Conservation (phyloP, 2,888 invertebrate genomes). For the Trichacis sp. region DNA sequence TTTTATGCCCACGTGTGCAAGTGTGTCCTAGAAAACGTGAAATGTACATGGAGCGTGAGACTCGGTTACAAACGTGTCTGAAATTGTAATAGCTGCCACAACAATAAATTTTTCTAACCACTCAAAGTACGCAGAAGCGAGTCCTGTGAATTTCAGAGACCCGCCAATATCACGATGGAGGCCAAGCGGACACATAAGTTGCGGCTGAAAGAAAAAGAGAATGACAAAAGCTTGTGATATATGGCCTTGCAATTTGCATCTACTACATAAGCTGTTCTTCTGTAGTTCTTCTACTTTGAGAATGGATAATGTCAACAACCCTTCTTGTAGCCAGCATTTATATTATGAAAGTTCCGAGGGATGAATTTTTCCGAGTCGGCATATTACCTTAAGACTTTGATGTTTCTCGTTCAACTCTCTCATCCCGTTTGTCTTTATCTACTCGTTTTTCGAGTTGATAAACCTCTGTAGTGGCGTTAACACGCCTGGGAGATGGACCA, state of each 20-base stretch:
- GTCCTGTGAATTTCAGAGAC: slow-evolving; percentile 44
- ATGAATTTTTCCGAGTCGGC: slow-evolving; percentile 4
- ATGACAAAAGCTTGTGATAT: slow-evolving; percentile 47
- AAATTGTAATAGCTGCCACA: slow-evolving; percentile 53
- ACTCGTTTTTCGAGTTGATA: no score
- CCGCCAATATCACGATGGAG: slow-evolving; percentile 55
- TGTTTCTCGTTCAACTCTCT: no score
- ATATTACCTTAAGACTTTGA: background rate
- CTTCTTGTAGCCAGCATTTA: slow-evolving; percentile 18
- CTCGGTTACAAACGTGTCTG: slow-evolving; percentile 57
- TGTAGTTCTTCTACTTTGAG: slow-evolving; percentile 45
- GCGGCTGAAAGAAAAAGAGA: slow-evolving; percentile 9
- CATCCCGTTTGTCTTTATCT: no score
- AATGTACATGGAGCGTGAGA: slow-evolving; percentile 44
- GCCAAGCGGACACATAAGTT: slow-evolving; percentile 14
- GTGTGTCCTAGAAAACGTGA: background rate
- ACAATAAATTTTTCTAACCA: slow-evolving; percentile 55
- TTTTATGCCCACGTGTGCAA: background rate
- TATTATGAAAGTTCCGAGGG: slow-evolving; percentile 21
- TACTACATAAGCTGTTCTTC: slow-evolving; percentile 46
- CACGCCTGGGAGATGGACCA: no score
- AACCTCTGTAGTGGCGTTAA: no score
- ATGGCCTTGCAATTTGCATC: slow-evolving; percentile 60
- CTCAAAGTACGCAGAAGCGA: slow-evolving; percentile 2
- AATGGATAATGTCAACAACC: slow-evolving; percentile 53